phyloP scores from a whole-genome alignment of 2,113 vertebrate species.

The Ochotona princeps region DNA sequence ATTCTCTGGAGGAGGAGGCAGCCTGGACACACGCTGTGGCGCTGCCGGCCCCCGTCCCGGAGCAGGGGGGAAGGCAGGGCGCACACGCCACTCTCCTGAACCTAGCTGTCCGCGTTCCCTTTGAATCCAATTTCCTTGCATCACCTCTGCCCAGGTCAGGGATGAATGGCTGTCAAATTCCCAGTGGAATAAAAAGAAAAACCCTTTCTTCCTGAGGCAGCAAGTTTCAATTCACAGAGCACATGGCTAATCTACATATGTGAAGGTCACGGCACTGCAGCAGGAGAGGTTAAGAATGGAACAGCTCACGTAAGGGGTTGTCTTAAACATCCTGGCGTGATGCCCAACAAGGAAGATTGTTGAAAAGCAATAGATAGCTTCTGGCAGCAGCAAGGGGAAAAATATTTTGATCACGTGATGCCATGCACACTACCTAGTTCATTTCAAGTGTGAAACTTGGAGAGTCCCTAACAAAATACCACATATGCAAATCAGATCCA shows the following conservation, averaged over 20 bases:
- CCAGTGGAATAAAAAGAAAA: conserved; percentile 81
- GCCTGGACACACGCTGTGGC: neutral
- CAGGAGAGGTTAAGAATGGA: conserved; percentile 87
- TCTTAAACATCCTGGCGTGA: conserved; percentile 87
- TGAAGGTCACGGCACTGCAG: conserved; percentile 91
- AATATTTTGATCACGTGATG: conserved; percentile 89
- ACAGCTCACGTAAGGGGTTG: conserved; percentile 85
- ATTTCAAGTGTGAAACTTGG: conserved; percentile 76
- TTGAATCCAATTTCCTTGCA: conserved; percentile 84
- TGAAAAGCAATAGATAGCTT: conserved; percentile 87
- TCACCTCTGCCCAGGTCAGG: conserved; percentile 87
- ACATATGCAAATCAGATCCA: conserved; percentile 57
- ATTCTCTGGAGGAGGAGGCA: neutral
- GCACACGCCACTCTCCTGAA: conserved; percentile 39
- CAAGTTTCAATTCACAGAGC: conserved; percentile 87
- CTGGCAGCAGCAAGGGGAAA: conserved; percentile 86
- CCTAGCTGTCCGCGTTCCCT: conserved; percentile 75
- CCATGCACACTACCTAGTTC: conserved; percentile 75
- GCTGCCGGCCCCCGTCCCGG: neutral
- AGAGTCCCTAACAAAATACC: conserved; percentile 58
- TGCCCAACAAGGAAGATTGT: conserved; percentile 85
- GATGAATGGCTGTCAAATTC: conserved; percentile 87
- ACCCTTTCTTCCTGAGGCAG: conserved; percentile 85
- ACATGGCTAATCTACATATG: conserved; percentile 96
- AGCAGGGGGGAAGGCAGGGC: conserved; percentile 12